These are phyloP conservation scores for Mionectes macconnelli DNA, from an alignment of 2,113 vertebrate genomes.

Conservation along the genomic window DNA sequence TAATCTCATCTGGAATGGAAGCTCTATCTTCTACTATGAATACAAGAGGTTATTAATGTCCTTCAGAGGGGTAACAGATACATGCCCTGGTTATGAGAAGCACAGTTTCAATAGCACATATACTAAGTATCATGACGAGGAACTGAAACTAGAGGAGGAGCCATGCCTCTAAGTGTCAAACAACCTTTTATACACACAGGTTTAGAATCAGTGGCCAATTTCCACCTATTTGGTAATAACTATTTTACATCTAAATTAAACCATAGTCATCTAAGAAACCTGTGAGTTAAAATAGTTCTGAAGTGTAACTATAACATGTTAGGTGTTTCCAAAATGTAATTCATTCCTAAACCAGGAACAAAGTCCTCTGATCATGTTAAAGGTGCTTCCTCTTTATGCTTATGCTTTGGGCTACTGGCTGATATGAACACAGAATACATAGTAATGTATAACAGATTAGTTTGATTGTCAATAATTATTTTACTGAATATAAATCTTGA, in stretches of 20 bases:
- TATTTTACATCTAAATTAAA: neutral
- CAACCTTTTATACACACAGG: neutral
- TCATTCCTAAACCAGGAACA: neutral
- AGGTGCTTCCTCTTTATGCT: neutral
- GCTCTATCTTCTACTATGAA: neutral
- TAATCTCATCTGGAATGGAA: neutral
- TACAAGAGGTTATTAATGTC: neutral
- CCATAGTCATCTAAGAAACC: neutral
- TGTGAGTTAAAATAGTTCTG: neutral
- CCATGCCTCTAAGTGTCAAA: neutral
- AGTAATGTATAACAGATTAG: neutral
- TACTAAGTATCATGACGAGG: neutral
- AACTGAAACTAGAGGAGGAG: neutral
- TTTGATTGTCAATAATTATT: neutral
- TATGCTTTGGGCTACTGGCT: neutral
- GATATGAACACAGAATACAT: neutral
- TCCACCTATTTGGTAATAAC: neutral
- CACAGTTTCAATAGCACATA: neutral
- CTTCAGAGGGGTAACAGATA: neutral
- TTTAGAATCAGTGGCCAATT: neutral
- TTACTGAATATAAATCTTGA: neutral
- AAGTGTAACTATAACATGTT: neutral
- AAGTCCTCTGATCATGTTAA: neutral
- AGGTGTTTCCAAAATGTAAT: neutral
- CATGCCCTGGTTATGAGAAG: neutral